Evolutionary conservation across 2,888 invertebrate genomes (phyloP).

Genomic region (Chrysolina americana): DNA sequence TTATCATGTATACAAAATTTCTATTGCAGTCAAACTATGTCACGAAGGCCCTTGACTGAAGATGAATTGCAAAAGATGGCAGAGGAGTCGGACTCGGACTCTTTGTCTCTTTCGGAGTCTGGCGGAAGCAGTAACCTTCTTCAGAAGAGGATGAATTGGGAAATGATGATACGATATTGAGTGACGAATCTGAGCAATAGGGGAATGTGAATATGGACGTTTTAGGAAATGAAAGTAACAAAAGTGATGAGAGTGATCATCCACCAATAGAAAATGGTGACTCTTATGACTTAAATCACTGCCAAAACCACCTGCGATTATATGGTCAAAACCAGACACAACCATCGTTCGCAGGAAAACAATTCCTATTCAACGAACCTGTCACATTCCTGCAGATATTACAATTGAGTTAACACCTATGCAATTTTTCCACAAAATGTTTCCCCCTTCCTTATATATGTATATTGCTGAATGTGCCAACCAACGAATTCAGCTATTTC

Average conservation of each 20-base stretch:
- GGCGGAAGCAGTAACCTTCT: neutral
- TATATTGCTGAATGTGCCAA: neutral
- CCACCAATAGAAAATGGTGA: neutral
- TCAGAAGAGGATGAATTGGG: neutral
- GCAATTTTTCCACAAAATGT: neutral
- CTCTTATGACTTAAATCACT: neutral
- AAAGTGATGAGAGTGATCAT: neutral
- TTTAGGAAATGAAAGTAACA: neutral
- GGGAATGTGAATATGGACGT: neutral
- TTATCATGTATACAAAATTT: no score
- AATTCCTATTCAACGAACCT: neutral
- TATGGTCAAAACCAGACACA: neutral
- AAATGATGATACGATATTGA: neutral
- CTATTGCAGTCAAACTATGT: no score
- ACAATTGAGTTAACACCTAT: neutral
- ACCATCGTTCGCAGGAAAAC: neutral
- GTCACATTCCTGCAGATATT: neutral
- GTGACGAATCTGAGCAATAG: neutral
- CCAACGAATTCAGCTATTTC: neutral
- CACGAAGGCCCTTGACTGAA: conserved; percentile 3
- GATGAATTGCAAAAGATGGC: neutral
- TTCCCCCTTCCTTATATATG: neutral
- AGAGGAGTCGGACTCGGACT: neutral
- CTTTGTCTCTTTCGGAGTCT: neutral
- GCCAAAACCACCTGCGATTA: neutral